A percentile compares a stretch with the other conserved stretches of the same genome.
Conservation (phyloP, 2,113 vertebrate genomes). For the Chascanopsetta lugubris region DNA sequence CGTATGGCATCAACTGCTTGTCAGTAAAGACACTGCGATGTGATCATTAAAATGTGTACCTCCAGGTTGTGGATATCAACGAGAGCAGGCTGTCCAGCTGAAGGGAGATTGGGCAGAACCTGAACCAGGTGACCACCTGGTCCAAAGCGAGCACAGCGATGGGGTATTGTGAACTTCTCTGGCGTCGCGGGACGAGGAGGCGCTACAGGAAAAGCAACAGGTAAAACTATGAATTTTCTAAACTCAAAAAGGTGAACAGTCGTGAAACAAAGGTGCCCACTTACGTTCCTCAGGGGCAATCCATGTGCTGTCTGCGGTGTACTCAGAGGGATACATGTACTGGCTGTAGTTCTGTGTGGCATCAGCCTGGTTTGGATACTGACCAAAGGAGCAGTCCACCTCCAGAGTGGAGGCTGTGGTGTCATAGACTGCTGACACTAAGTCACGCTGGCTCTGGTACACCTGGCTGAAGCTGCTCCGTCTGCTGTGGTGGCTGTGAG, state of each 20-base stretch:
- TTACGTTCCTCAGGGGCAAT: constrained; percentile 87
- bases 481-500: constrained; percentile 86
- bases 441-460: constrained; percentile 87
- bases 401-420: constrained; percentile 76
- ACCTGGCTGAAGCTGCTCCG: constrained; percentile 94
- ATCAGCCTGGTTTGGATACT: constrained; percentile 79
- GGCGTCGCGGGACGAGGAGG: constrained; percentile 92
- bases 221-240: constrained; percentile 39
- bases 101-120: constrained; percentile 93
- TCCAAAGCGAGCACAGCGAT: constrained; percentile 92
- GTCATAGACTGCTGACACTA: constrained; percentile 82
- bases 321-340: constrained; percentile 79
- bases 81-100: constrained; percentile 94
- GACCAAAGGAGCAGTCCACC: constrained; percentile 83
- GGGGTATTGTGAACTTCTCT: constrained; percentile 92
- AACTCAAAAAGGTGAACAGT: not conserved
- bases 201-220: constrained; percentile 72
- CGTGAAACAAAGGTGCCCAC: no score
- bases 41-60: constrained; percentile 72
- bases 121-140: constrained; percentile 93
- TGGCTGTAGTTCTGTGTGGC: constrained; percentile 81
- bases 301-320: constrained; percentile 83
- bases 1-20: no score
- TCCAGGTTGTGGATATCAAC: constrained; percentile 96
- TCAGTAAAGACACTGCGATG: not conserved